These are phyloP conservation scores for Drosophila stalkeri DNA, from an alignment of 2,888 invertebrate species.

Conservation along the genomic window DNA sequence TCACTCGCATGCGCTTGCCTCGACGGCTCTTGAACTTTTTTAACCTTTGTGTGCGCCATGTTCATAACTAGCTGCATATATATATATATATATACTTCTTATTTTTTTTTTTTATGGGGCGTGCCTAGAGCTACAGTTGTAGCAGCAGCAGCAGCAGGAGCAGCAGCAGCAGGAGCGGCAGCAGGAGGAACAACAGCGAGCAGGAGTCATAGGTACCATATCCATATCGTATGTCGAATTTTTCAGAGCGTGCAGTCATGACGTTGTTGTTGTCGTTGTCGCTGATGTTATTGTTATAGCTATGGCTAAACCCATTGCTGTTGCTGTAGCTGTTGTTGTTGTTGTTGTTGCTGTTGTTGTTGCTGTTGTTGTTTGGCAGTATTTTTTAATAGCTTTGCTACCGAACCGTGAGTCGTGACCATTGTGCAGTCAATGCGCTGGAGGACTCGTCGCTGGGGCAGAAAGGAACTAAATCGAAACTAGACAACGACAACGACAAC, in stretches of 20 bases:
- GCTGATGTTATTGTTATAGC: conserved; percentile 53
- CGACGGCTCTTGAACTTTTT: conserved; percentile 76
- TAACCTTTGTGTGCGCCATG: conserved; percentile 72
- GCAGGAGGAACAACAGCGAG: too few relatives aligned
- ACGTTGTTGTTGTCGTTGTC: conserved; percentile 47
- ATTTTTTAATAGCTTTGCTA: conserved; percentile 76
- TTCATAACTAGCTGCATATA: conserved; percentile 66
- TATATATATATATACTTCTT: background rate
- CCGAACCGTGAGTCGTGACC: conserved; percentile 71
- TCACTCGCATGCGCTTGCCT: conserved; percentile 73
- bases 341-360: background rate
- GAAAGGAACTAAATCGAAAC: conserved; percentile 37
- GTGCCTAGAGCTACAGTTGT: conserved; percentile 40
- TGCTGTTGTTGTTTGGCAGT: conserved; percentile 41
- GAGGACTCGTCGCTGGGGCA: conserved; percentile 31
- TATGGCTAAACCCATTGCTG: conserved; percentile 13
- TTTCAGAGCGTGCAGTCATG: conserved; percentile 76
- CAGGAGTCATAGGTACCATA: conserved; percentile 35
- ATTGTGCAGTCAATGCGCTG: conserved; percentile 52
- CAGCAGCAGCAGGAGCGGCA: background rate
- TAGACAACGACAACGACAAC: conserved; percentile 51
- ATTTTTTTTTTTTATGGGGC: conserved; percentile 39
- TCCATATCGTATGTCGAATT: conserved; percentile 76
- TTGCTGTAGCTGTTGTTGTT: background rate
- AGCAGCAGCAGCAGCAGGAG: conserved; percentile 21